Conservation (phyloP, 2,113 vertebrate genomes). For the Crotalus viridis region DNA sequence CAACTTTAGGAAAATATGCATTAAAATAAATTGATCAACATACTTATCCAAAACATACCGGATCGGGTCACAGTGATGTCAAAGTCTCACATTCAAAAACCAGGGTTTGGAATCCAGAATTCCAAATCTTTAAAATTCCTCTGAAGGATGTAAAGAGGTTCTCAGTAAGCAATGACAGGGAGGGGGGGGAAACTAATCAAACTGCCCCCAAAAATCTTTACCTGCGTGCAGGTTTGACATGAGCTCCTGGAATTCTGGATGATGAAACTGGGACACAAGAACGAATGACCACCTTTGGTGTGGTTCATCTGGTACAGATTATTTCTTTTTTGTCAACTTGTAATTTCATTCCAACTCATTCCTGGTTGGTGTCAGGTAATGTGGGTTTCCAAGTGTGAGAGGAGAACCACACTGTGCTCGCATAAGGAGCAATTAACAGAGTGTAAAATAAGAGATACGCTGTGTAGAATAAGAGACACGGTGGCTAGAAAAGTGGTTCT, state of each 20-base stretch:
- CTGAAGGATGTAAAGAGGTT: neutral
- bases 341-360: neutral
- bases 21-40: conserved; percentile 1
- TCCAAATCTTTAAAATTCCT: neutral
- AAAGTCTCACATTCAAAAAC: neutral
- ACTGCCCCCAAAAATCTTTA: neutral
- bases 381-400: neutral
- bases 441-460: neutral
- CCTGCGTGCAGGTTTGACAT: too few species aligned
- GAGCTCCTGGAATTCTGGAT: neutral
- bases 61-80: neutral
- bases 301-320: too few species aligned
- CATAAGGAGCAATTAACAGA: neutral
- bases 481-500: neutral
- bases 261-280: neutral
- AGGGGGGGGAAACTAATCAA: neutral
- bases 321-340: neutral
- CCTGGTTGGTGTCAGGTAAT: neutral
- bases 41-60: neutral
- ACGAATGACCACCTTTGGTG: neutral
- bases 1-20: neutral
- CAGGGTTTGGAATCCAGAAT: neutral
- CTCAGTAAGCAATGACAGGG: neutral
- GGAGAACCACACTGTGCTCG: neutral
- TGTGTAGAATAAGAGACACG: neutral